phyloP scores from a whole-genome alignment of 2,888 invertebrate genomes.

The Latheticus oryzae region DNA sequence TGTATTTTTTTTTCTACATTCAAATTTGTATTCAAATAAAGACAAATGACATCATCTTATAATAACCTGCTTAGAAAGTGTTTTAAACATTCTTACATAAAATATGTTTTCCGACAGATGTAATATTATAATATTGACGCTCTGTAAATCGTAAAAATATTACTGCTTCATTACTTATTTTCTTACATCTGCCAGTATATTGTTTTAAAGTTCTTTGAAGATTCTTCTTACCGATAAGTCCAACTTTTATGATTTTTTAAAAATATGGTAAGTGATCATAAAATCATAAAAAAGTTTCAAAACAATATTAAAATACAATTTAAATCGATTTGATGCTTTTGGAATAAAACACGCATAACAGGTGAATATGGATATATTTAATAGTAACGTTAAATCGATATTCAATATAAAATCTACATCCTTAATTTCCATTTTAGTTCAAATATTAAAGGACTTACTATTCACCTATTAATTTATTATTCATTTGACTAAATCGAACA shows the following conservation, averaged over 20 bases:
- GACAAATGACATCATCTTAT: no score
- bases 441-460: conserved; percentile 4
- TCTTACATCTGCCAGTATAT: conserved; percentile 22
- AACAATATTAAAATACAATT: conserved; percentile 7
- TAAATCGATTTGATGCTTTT: conserved; percentile 16
- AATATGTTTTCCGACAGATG: conserved; percentile 22
- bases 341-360: conserved; percentile 27
- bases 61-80: conserved; percentile 5
- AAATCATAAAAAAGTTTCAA: conserved; percentile 2
- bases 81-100: conserved; percentile 11
- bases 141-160: conserved; percentile 30
- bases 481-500: conserved; percentile 15
- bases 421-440: conserved; percentile 23
- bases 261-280: no score
- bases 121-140: conserved; percentile 14
- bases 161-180: conserved; percentile 14
- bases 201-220: not conserved
- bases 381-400: conserved; percentile 28
- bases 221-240: no score
- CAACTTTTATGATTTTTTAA: no score
- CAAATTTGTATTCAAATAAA: no score
- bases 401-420: conserved; percentile 16
- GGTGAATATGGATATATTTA: conserved; percentile 23
- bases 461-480: conserved; percentile 26
- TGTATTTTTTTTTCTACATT: no score